Percentiles rank a stretch among this genome's conserved stretches.
Conservation (phyloP, 1,140 invertebrate genomes). For the Pseudomyrmex dendroicus region DNA sequence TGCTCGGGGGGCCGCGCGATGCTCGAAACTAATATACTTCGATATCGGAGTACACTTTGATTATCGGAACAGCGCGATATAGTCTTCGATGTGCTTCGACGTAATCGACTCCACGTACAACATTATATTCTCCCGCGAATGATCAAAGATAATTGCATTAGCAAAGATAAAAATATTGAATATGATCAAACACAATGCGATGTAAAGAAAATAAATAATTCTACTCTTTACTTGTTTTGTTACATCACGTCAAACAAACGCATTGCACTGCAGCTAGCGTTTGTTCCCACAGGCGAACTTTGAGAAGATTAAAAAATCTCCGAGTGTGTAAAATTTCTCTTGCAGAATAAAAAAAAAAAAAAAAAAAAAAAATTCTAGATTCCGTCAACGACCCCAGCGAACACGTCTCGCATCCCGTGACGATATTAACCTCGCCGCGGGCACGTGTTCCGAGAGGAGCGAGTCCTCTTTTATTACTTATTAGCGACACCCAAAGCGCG, state of each 20-base stretch:
- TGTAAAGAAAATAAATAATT: no score
- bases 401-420: conserved; percentile 44
- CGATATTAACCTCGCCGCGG: conserved; percentile 58
- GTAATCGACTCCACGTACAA: neutral
- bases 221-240: no score
- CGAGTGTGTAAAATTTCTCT: neutral
- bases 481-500: conserved; percentile 64
- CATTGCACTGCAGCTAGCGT: neutral
- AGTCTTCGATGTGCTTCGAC: neutral
- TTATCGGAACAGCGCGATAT: neutral
- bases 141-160: no score
- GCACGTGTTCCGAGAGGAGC: conserved; percentile 56
- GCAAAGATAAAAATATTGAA: no score
- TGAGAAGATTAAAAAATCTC: neutral
- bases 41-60: conserved; percentile 17
- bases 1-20: conserved; percentile 41
- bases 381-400: conserved; percentile 26
- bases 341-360: no score
- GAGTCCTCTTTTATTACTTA: conserved; percentile 64
- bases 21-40: conserved; percentile 19
- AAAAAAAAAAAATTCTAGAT: conserved; percentile 53
- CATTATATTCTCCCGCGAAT: no score
- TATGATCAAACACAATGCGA: neutral
- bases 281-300: neutral
- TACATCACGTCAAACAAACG: no score